These are phyloP conservation scores for Romanogobio albipinnatus DNA, from an alignment of 2,113 vertebrate genomes.

Conservation along the genomic window DNA sequence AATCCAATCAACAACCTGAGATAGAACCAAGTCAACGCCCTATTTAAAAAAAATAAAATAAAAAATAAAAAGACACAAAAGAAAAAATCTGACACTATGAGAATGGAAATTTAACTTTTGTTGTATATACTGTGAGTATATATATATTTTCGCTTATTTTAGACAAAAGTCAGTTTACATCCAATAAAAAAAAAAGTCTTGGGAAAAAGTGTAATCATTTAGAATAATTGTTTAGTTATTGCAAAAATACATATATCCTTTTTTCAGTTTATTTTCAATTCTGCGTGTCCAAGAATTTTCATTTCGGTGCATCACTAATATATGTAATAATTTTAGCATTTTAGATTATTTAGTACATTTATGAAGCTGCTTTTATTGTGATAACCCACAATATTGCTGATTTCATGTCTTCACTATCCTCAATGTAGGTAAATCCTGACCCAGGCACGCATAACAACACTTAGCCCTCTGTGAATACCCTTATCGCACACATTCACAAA, in stretches of 20 bases:
- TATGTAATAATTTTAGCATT: background rate
- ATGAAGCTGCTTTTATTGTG: background rate
- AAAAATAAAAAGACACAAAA: too few species aligned
- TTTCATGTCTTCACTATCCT: background rate
- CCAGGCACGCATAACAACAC: slow-evolving; percentile 29
- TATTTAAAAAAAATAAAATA: too few species aligned
- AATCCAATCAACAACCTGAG: background rate
- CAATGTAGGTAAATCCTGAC: slow-evolving; percentile 24
- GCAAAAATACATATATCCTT: too few species aligned
- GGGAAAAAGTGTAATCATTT: too few species aligned
- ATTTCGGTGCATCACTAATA: background rate
- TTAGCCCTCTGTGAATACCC: slow-evolving; percentile 11
- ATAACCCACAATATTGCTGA: background rate
- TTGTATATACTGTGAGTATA: too few species aligned
- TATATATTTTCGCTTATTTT: too few species aligned
- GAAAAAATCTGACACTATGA: too few species aligned
- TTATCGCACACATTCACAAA: slow-evolving; percentile 35
- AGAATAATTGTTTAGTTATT: too few species aligned
- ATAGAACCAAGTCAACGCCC: background rate
- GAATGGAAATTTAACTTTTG: too few species aligned
- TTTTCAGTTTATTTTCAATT: too few species aligned
- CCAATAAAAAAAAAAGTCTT: too few species aligned
- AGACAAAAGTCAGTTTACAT: too few species aligned
- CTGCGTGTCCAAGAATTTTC: background rate
- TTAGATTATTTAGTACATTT: background rate